Evolutionary conservation across 2,888 invertebrate species (phyloP).

Genomic region (Lymantria dispar): DNA sequence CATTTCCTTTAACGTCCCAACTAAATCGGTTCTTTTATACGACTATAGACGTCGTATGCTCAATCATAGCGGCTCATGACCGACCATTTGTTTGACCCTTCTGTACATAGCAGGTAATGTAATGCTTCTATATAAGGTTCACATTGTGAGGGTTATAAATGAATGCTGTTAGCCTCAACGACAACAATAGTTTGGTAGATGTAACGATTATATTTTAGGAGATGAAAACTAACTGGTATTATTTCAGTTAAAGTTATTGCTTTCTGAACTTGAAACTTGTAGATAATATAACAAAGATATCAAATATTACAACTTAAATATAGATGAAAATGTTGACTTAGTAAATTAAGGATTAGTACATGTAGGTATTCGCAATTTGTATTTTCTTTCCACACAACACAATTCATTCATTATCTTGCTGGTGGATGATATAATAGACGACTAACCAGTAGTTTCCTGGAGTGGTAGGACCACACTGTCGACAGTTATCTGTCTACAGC

Average conservation of each 20-base stretch:
- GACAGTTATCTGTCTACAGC: too few relatives aligned
- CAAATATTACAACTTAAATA: neutral
- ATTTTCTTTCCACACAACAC: too few relatives aligned
- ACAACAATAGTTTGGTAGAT: neutral
- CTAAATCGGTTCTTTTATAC: conserved; percentile 11
- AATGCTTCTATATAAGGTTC: neutral
- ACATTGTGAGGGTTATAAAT: neutral
- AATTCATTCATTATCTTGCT: too few relatives aligned
- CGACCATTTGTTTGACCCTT: conserved; percentile 14
- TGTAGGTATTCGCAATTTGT: too few relatives aligned
- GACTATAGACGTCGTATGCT: conserved; percentile 2
- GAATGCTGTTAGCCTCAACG: neutral
- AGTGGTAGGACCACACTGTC: too few relatives aligned
- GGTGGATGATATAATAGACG: too few relatives aligned
- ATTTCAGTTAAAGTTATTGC: neutral
- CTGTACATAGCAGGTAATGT: conserved; percentile 1
- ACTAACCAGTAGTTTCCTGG: too few relatives aligned
- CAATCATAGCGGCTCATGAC: conserved; percentile 10
- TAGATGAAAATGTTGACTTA: neutral
- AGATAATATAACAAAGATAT: neutral
- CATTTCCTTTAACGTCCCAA: conserved; percentile 8
- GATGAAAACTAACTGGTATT: neutral
- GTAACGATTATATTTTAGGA: neutral
- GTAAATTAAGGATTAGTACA: too few relatives aligned
- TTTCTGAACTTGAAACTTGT: neutral